Evolutionary conservation across 2,113 vertebrate genomes (phyloP).

Genomic region (Xiphorhynchus elegans): DNA sequence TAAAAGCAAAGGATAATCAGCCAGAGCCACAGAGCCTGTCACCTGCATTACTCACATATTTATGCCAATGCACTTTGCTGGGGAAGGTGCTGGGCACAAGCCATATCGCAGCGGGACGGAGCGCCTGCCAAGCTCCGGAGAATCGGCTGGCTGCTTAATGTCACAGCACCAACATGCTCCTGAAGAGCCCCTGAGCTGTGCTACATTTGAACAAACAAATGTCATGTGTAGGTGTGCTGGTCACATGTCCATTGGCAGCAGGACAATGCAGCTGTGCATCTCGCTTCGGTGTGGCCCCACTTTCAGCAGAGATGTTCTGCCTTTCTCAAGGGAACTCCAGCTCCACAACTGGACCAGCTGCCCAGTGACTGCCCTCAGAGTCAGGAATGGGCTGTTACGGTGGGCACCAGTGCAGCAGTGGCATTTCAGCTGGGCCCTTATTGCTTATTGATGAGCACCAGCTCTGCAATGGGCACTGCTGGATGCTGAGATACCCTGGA

Average conservation of each 20-base stretch:
- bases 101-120: slow-evolving; percentile 51
- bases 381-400: background rate
- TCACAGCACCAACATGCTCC: slow-evolving; percentile 66
- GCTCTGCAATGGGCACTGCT: rapidly evolving
- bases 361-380: rapidly evolving
- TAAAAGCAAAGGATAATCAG: slow-evolving; percentile 39
- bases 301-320: background rate
- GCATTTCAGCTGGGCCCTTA: background rate
- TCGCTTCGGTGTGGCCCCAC: background rate
- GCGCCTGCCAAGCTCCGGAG: slow-evolving; percentile 59
- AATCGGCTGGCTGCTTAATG: slow-evolving; percentile 72
- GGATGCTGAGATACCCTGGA: background rate
- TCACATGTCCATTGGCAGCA: slow-evolving; percentile 67
- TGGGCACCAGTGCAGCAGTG: rapidly evolving
- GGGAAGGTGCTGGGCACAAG: slow-evolving; percentile 54
- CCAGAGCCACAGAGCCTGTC: slow-evolving; percentile 6
- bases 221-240: slow-evolving; percentile 60
- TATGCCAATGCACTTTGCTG: background rate
- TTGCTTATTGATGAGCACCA: rapidly evolving
- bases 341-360: rapidly evolving
- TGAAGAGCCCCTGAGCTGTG: slow-evolving; percentile 53
- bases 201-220: slow-evolving; percentile 74
- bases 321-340: background rate
- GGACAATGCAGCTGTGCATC: background rate
- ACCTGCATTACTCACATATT: slow-evolving; percentile 56